A percentile compares a stretch with the other conserved stretches of the same genome.
These are phyloP conservation scores for Opisthograptis luteolata DNA, from an alignment of 2,888 invertebrate species.

Conservation along the genomic window DNA sequence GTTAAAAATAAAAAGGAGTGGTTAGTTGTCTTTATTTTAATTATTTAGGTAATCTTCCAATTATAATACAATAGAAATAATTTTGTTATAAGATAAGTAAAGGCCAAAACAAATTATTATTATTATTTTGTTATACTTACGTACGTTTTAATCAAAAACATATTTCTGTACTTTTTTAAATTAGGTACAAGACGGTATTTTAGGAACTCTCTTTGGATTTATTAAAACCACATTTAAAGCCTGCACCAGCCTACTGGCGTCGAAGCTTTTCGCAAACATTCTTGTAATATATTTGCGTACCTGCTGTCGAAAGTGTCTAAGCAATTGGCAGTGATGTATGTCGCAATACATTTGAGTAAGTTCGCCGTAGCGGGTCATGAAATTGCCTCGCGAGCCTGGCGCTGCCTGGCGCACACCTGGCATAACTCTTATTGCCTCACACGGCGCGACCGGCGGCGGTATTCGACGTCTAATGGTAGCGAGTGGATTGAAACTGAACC, in stretches of 20 bases:
- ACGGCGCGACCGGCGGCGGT: conserved; percentile 32
- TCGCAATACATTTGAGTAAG: conserved; percentile 56
- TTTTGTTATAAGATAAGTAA: no score
- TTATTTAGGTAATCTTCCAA: no score
- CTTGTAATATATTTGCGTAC: conserved; percentile 18
- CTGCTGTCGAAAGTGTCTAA: conserved; percentile 25
- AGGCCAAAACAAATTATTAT: no score
- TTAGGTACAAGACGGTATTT: no score
- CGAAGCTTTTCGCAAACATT: conserved; percentile 2
- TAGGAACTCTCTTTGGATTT: background rate
- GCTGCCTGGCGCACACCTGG: conserved; percentile 54
- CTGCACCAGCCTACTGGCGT: background rate
- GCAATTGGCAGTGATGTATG: conserved; percentile 44
- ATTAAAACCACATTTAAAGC: background rate
- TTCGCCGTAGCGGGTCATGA: conserved; percentile 56
- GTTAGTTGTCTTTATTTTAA: no score
- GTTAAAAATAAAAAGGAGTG: no score
- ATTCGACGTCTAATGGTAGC: conserved; percentile 24
- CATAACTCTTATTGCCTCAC: conserved; percentile 51
- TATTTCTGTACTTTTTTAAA: no score
- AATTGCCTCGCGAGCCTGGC: conserved; percentile 53
- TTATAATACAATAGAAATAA: no score
- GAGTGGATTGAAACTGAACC: conserved; percentile 35
- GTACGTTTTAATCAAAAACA: no score
- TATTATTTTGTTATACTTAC: no score